Percentiles rank a stretch among this genome's conserved stretches.
Conservation (phyloP, 2,113 vertebrate genomes). For the Ariopsis seemanni region DNA sequence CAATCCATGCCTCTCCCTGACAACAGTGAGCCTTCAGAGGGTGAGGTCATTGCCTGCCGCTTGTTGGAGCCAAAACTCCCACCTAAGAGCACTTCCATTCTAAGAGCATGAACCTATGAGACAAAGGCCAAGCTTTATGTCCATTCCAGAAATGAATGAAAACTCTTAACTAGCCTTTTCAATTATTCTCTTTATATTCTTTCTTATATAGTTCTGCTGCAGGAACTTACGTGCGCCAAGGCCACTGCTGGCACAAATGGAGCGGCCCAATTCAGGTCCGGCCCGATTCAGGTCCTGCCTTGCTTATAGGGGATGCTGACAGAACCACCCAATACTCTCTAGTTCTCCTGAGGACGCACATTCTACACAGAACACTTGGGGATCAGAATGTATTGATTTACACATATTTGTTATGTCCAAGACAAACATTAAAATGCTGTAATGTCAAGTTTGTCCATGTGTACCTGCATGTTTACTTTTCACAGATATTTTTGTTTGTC, state of each 20-base stretch:
- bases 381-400: slow-evolving; percentile 41
- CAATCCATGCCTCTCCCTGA: slow-evolving; percentile 93
- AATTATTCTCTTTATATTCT: background rate
- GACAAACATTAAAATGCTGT: background rate
- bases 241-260: slow-evolving; percentile 96
- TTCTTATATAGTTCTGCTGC: background rate
- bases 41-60: slow-evolving; percentile 90
- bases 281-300: slow-evolving; percentile 86
- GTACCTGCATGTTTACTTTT: background rate
- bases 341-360: slow-evolving; percentile 89
- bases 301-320: slow-evolving; percentile 97
- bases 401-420: background rate
- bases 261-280: slow-evolving; percentile 89
- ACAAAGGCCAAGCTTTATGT: background rate
- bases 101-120: slow-evolving; percentile 85
- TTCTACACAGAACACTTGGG: slow-evolving; percentile 75
- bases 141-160: background rate
- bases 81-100: slow-evolving; percentile 90
- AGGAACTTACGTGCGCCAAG: slow-evolving; percentile 87
- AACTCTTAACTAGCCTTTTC: background rate
- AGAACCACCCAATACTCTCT: slow-evolving; percentile 89
- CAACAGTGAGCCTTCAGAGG: slow-evolving; percentile 92
- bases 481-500: background rate
- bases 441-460: background rate
- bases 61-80: slow-evolving; percentile 84